These are phyloP conservation scores for Drosophila miranda DNA, from an alignment of 1,140 invertebrate genomes.

Conservation along the genomic window DNA sequence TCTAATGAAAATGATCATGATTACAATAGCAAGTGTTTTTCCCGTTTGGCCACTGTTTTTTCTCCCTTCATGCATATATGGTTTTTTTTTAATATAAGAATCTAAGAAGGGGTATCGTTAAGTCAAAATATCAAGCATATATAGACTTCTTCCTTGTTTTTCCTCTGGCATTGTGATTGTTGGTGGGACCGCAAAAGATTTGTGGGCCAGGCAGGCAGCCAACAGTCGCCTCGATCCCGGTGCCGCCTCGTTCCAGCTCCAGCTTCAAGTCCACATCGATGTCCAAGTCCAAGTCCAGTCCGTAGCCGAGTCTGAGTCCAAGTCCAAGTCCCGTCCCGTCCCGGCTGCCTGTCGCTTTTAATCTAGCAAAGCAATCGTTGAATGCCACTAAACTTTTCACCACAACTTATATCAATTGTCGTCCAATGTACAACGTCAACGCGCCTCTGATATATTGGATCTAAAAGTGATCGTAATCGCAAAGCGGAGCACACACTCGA, in stretches of 20 bases:
- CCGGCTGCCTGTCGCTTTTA: conserved; percentile 72
- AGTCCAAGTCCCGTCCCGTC: background rate
- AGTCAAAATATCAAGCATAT: background rate
- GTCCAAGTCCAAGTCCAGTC: conserved; percentile 1
- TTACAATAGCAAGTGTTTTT: too few relatives aligned
- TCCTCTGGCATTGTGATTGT: conserved; percentile 67
- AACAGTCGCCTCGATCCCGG: conserved; percentile 17
- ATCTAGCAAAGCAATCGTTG: conserved; percentile 81
- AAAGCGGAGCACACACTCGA: conserved; percentile 62
- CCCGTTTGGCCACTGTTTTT: too few relatives aligned
- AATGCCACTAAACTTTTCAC: conserved; percentile 82
- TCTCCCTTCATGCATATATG: too few relatives aligned
- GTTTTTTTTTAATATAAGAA: too few relatives aligned
- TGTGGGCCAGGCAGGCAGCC: conserved; percentile 58
- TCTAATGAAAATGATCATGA: too few relatives aligned
- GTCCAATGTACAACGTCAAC: conserved; percentile 81
- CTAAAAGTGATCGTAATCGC: conserved; percentile 82
- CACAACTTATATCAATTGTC: conserved; percentile 82
- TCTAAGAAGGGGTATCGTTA: too few relatives aligned
- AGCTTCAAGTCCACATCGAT: conserved; percentile 18
- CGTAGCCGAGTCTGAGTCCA: background rate
- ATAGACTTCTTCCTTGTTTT: conserved; percentile 19
- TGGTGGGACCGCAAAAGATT: conserved; percentile 53
- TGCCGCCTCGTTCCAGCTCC: conserved; percentile 7
- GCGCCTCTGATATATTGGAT: conserved; percentile 81